Evolutionary conservation across 1,140 invertebrate genomes (phyloP).

Genomic region (Eriocheir sinensis): DNA sequence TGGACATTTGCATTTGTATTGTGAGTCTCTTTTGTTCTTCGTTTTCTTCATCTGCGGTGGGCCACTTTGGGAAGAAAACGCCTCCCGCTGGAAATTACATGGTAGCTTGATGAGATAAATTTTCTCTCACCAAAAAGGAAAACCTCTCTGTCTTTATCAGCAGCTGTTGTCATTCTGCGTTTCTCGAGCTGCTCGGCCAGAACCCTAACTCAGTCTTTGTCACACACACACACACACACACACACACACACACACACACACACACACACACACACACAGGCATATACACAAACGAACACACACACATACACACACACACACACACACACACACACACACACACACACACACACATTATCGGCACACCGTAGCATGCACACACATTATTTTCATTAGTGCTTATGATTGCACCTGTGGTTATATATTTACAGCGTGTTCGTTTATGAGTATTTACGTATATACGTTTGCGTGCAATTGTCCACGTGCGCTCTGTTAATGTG

Average conservation of each 20-base stretch:
- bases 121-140: not conserved
- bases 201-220: not conserved
- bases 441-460: not conserved
- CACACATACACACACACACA: not conserved
- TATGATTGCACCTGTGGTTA: conserved; percentile 3
- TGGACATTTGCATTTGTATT: conserved; percentile 68
- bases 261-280: not conserved
- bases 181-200: not conserved
- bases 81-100: conserved; percentile 52
- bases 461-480: not conserved
- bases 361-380: not conserved
- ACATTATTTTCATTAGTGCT: conserved; percentile 20
- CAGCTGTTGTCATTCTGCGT: not conserved
- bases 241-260: not conserved
- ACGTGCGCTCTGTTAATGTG: not conserved
- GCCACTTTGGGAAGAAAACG: conserved; percentile 6
- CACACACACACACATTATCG: not conserved
- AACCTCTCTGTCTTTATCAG: not conserved
- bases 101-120: conserved; percentile 57
- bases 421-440: not conserved
- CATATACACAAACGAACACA: not conserved
- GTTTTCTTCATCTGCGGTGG: conserved; percentile 51
- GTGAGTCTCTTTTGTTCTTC: conserved; percentile 36
- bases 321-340: not conserved
- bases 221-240: conserved; percentile 27